These are phyloP conservation scores for Gibbula magus DNA, from an alignment of 2,888 invertebrate genomes.

Conservation along the genomic window DNA sequence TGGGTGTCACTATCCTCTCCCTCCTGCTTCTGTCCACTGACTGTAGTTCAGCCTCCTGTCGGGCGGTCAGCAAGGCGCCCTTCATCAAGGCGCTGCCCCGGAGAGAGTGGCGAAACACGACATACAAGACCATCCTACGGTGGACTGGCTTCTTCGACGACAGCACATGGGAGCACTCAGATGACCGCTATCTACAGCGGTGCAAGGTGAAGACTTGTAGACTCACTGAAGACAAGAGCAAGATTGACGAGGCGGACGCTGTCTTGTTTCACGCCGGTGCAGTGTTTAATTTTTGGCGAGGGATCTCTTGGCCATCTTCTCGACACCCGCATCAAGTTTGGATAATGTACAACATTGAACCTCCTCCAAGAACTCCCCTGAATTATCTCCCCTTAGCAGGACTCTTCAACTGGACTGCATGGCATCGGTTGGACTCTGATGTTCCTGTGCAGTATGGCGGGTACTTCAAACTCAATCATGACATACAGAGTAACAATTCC, in stretches of 20 bases:
- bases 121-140: constrained; percentile 40
- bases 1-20: too few relatives aligned
- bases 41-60: too few relatives aligned
- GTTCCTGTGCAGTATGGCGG: constrained; percentile 53
- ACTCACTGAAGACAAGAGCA: constrained; percentile 45
- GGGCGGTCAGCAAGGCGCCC: background rate
- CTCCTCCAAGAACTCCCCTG: constrained; percentile 52
- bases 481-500: constrained; percentile 31
- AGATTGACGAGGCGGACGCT: constrained; percentile 51
- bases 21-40: too few relatives aligned
- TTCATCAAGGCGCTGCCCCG: constrained; percentile 20
- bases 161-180: constrained; percentile 40
- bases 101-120: constrained; percentile 23
- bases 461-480: constrained; percentile 26
- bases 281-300: constrained; percentile 48
- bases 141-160: constrained; percentile 48
- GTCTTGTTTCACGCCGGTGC: constrained; percentile 52
- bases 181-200: constrained; percentile 38
- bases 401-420: constrained; percentile 62
- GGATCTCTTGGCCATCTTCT: constrained; percentile 42
- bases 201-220: constrained; percentile 41
- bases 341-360: constrained; percentile 59
- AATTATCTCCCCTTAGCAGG: constrained; percentile 43
- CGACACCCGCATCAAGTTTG: constrained; percentile 56
- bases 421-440: constrained; percentile 56